Evolutionary conservation across 1,140 invertebrate species (phyloP).

Genomic region (Branchinecta lynchi): DNA sequence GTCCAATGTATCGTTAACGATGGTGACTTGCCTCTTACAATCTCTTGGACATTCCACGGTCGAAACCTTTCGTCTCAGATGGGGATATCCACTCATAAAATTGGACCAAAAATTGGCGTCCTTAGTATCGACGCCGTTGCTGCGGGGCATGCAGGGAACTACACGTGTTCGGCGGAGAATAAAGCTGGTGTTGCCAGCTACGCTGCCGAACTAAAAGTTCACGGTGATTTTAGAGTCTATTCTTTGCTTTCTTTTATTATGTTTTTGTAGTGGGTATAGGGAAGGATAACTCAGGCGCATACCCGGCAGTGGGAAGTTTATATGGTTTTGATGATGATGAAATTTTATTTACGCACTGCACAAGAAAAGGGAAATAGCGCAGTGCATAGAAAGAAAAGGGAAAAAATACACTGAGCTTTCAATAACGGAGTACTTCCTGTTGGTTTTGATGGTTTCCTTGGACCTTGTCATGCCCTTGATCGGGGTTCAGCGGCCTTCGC

Average conservation of each 20-base stretch:
- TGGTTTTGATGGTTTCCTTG: too few relatives aligned
- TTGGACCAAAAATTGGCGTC: conserved; percentile 51
- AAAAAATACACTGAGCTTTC: too few relatives aligned
- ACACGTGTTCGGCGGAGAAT: conserved; percentile 49
- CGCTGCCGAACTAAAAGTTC: conserved; percentile 58
- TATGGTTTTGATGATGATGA: too few relatives aligned
- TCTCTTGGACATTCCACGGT: conserved; percentile 57
- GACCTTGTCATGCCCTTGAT: too few relatives aligned
- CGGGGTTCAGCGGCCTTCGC: too few relatives aligned
- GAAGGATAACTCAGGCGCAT: too few relatives aligned
- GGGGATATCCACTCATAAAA: conserved; percentile 33
- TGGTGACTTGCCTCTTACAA: conserved; percentile 30
- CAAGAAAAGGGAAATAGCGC: too few relatives aligned
- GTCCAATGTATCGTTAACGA: conserved; percentile 33
- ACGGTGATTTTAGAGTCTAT: conserved; percentile 41
- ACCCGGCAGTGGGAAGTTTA: too few relatives aligned
- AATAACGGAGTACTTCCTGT: too few relatives aligned
- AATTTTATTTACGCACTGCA: too few relatives aligned
- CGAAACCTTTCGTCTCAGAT: conserved; percentile 30
- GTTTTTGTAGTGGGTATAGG: background rate
- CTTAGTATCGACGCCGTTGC: conserved; percentile 57
- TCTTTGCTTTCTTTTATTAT: too few relatives aligned
- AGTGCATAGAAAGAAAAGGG: too few relatives aligned
- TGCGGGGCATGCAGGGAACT: conserved; percentile 51
- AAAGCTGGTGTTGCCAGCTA: conserved; percentile 47